phyloP scores from a whole-genome alignment of 2,888 invertebrate genomes.

The Apoderus coryli region DNA sequence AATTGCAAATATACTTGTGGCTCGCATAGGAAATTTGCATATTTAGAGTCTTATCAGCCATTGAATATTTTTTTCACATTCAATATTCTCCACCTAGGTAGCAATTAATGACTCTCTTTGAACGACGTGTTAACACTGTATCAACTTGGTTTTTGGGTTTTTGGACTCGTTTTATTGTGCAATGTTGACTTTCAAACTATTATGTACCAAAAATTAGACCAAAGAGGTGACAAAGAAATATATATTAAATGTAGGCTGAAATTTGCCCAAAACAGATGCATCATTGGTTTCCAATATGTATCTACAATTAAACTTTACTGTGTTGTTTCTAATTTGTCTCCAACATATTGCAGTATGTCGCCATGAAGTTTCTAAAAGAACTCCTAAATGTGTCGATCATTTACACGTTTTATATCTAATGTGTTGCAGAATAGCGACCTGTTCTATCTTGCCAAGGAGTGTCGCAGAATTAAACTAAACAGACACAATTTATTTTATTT shows the following conservation, averaged over 20 bases:
- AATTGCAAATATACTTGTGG: too few species aligned
- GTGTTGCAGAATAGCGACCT: slow-evolving; percentile 2
- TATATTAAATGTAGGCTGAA: slow-evolving; percentile 1
- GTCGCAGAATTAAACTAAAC: background rate
- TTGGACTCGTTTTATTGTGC: background rate
- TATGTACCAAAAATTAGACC: slow-evolving; percentile 1
- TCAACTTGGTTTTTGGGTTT: background rate
- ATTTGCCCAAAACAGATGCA: slow-evolving; percentile 3
- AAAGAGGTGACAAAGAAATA: slow-evolving; percentile 2
- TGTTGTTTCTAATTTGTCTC: slow-evolving; percentile 2
- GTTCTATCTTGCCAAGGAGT: background rate
- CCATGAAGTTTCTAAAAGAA: slow-evolving; percentile 3
- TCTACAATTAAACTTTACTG: slow-evolving; percentile 2
- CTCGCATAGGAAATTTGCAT: too few species aligned
- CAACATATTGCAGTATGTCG: slow-evolving; percentile 1
- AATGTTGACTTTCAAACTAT: slow-evolving; percentile 2
- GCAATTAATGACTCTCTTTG: slow-evolving; percentile 2
- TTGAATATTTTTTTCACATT: background rate
- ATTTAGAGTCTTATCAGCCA: too few species aligned
- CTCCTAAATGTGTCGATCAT: slow-evolving; percentile 2
- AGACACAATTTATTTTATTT: slow-evolving; percentile 1
- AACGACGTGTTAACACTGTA: slow-evolving; percentile 2
- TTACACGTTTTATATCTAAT: slow-evolving; percentile 2
- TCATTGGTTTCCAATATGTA: slow-evolving; percentile 1
- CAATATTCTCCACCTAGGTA: slow-evolving; percentile 1